A percentile compares a stretch with the other conserved stretches of the same genome.
phyloP scores from a whole-genome alignment of 2,888 invertebrate genomes.

The Epinotia ramella region DNA sequence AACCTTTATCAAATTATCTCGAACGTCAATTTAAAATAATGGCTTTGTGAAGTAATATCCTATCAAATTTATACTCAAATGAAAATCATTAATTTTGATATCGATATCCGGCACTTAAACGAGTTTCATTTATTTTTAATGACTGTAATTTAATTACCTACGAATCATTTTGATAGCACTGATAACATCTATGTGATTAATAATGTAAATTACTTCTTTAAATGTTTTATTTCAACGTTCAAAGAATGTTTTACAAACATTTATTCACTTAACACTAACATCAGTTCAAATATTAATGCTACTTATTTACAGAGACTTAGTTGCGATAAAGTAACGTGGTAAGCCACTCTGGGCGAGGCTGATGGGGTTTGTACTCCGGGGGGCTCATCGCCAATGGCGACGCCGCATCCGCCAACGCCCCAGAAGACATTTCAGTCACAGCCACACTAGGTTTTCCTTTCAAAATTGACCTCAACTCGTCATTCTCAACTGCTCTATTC shows the following conservation, averaged over 20 bases:
- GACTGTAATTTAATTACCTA: conserved; percentile 1
- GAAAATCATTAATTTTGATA: no score
- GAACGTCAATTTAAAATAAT: conserved; percentile 21
- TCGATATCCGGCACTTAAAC: conserved; percentile 10
- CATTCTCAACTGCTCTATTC: conserved; percentile 78
- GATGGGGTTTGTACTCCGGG: conserved; percentile 75
- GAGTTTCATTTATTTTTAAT: conserved; percentile 10
- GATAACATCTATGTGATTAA: background rate
- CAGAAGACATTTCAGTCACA: conserved; percentile 80
- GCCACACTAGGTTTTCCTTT: conserved; percentile 85
- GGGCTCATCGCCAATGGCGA: conserved; percentile 76
- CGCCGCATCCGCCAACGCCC: conserved; percentile 73
- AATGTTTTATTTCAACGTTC: conserved; percentile 79
- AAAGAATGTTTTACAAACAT: conserved; percentile 60
- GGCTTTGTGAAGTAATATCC: no score
- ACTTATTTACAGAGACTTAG: conserved; percentile 67
- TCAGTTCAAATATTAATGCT: conserved; percentile 70
- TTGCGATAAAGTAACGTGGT: conserved; percentile 79
- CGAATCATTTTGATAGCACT: background rate
- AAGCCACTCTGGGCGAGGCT: conserved; percentile 77
- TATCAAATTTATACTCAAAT: no score
- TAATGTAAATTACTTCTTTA: conserved; percentile 33
- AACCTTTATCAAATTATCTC: background rate
- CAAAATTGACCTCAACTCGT: conserved; percentile 82
- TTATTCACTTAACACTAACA: conserved; percentile 44